These are phyloP conservation scores for Piscicola geometra DNA, from an alignment of 2,888 invertebrate genomes.

Conservation along the genomic window DNA sequence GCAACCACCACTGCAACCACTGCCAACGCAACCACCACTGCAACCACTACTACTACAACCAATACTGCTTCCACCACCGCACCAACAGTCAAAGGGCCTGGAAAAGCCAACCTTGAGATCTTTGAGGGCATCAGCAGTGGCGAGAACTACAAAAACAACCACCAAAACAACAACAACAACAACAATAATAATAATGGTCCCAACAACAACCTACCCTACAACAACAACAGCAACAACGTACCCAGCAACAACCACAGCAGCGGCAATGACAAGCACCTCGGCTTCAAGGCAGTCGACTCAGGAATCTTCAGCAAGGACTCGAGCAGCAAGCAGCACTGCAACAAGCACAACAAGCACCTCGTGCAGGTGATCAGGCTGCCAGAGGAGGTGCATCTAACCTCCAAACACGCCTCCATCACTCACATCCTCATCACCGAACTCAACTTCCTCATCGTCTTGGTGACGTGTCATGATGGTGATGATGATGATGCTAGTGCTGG, in stretches of 20 bases:
- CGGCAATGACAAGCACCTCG: neutral
- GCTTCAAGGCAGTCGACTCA: neutral
- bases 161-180: neutral
- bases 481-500: neutral
- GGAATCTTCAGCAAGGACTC: neutral
- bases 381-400: neutral
- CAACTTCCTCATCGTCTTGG: neutral
- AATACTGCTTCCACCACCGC: neutral
- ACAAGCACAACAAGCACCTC: neutral
- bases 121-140: neutral
- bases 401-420: neutral
- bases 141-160: neutral
- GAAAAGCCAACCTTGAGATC: neutral
- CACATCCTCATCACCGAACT: neutral
- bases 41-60: neutral
- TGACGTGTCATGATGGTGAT: neutral
- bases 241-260: neutral
- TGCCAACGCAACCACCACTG: too few species aligned
- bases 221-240: neutral
- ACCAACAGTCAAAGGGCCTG: neutral
- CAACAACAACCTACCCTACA: neutral
- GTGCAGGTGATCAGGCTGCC: constrained; percentile 11
- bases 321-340: neutral
- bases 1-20: too few species aligned
- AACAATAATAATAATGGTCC: neutral